Evolutionary conservation across 2,888 invertebrate genomes (phyloP).

Genomic region (Flabesymbios commensalis): DNA sequence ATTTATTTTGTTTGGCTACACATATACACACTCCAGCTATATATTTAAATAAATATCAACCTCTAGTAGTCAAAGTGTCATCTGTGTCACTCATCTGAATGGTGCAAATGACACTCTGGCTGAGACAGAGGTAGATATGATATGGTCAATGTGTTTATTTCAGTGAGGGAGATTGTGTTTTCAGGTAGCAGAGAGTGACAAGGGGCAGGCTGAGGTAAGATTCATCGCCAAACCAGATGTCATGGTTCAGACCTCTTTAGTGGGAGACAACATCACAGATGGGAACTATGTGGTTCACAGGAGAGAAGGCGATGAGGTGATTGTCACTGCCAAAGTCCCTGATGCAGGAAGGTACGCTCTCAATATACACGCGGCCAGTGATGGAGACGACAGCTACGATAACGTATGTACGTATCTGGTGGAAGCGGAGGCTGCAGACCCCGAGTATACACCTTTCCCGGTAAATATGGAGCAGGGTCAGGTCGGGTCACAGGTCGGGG

Average conservation of each 20-base stretch:
- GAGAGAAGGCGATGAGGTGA: neutral
- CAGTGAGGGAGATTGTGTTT: too few relatives aligned
- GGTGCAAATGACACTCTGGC: too few relatives aligned
- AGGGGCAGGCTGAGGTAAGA: neutral
- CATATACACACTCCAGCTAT: too few relatives aligned
- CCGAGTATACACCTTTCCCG: neutral
- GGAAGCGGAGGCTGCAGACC: neutral
- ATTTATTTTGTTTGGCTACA: too few relatives aligned
- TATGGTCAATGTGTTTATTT: too few relatives aligned
- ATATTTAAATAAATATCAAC: too few relatives aligned
- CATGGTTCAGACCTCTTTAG: neutral
- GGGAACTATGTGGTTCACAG: neutral
- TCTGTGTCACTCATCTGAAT: too few relatives aligned
- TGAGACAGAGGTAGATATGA: too few relatives aligned
- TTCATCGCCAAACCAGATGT: neutral
- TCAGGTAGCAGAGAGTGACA: too few relatives aligned
- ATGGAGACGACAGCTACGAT: neutral
- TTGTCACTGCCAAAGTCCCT: neutral
- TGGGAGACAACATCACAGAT: neutral
- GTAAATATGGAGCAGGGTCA: too few relatives aligned
- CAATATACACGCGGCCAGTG: neutral
- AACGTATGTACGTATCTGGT: constrained; percentile 3
- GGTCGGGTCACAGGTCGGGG: too few relatives aligned
- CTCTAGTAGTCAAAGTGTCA: too few relatives aligned
- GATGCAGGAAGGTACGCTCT: constrained; percentile 1